These are phyloP conservation scores for Varanus salvator DNA, from an alignment of 2,113 vertebrate species.

Conservation along the genomic window DNA sequence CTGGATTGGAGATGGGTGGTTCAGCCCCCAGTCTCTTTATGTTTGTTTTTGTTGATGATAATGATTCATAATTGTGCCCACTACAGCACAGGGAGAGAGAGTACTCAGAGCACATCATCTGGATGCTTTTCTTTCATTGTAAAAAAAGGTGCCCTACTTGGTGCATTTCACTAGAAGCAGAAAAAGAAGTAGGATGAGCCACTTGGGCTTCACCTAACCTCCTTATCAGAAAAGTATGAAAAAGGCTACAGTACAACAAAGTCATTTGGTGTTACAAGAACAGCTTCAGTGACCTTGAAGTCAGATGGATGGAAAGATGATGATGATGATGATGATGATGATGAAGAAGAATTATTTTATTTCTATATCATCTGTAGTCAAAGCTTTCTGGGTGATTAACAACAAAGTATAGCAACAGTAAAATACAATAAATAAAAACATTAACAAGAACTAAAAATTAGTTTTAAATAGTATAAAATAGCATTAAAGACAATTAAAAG, in stretches of 20 bases:
- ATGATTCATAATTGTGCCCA: background rate
- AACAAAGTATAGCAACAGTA: too few species aligned
- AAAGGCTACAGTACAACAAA: background rate
- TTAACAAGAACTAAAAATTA: too few species aligned
- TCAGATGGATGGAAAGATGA: background rate
- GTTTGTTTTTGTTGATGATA: too few species aligned
- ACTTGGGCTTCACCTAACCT: background rate
- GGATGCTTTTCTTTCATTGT: background rate
- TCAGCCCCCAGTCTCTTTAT: background rate
- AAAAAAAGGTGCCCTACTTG: background rate
- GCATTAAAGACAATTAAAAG: too few species aligned
- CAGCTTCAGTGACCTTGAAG: background rate
- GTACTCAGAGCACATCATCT: too few species aligned
- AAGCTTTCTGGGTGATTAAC: too few species aligned
- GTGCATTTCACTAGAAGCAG: background rate
- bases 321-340: too few species aligned
- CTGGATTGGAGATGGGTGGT: background rate
- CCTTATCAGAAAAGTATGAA: background rate
- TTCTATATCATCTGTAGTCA: too few species aligned
- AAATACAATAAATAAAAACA: too few species aligned
- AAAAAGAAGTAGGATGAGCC: background rate
- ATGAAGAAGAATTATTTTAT: too few species aligned
- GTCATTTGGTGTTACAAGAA: background rate
- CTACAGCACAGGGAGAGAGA: too few species aligned
- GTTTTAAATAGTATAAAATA: too few species aligned